A percentile compares a stretch with the other conserved stretches of the same genome.
These are phyloP conservation scores for Eutrigla gurnardus DNA, from an alignment of 2,797 vertebrate species.

Conservation along the genomic window DNA sequence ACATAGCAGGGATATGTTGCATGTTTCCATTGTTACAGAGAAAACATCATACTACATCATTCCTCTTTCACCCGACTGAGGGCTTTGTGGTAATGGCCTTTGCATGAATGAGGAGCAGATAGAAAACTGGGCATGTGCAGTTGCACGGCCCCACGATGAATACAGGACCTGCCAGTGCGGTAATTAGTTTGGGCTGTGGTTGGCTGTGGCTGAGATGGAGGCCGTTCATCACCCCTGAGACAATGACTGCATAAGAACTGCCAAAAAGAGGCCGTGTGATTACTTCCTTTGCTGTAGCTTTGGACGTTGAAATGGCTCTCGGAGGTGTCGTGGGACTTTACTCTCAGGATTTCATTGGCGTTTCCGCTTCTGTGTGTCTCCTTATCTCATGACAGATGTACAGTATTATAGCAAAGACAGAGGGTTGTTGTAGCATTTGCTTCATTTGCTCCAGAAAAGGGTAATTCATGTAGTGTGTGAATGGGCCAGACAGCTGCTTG, in stretches of 20 bases:
- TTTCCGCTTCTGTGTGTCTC: slow-evolving; percentile 46
- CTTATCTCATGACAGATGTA: slow-evolving; percentile 67
- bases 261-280: slow-evolving; percentile 70
- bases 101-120: slow-evolving; percentile 61
- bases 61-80: slow-evolving; percentile 54
- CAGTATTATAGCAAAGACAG: slow-evolving; percentile 55
- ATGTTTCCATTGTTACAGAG: slow-evolving; percentile 42
- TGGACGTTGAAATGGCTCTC: slow-evolving; percentile 60
- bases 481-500: slow-evolving; percentile 9
- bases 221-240: slow-evolving; percentile 76
- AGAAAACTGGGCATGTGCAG: slow-evolving; percentile 52
- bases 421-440: slow-evolving; percentile 34
- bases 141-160: slow-evolving; percentile 57
- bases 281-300: slow-evolving; percentile 62
- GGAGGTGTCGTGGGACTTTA: slow-evolving; percentile 49
- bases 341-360: slow-evolving; percentile 59
- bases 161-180: slow-evolving; percentile 66
- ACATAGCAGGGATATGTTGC: slow-evolving; percentile 50
- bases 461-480: slow-evolving; percentile 34
- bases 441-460: slow-evolving; percentile 42
- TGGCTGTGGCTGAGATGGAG: slow-evolving; percentile 67
- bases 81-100: slow-evolving; percentile 64
- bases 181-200: slow-evolving; percentile 78
- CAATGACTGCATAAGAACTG: slow-evolving; percentile 71
- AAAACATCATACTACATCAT: slow-evolving; percentile 64